Evolutionary conservation across 1,140 invertebrate species (phyloP).

Genomic region (Chironomus tepperi): DNA sequence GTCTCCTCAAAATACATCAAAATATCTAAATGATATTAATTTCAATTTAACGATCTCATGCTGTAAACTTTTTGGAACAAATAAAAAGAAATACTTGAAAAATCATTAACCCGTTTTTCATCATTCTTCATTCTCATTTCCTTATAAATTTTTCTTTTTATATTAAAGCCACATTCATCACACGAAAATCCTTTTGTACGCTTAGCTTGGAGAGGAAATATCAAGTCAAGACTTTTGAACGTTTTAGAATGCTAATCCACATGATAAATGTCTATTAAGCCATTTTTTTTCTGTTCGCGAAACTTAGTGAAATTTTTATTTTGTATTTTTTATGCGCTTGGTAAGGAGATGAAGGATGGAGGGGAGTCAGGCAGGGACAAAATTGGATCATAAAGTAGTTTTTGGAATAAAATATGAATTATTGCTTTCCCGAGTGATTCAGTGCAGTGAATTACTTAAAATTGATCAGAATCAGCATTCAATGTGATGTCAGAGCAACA

Average conservation of each 20-base stretch:
- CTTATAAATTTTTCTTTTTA: background rate
- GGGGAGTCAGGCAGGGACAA: no score
- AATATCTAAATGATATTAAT: no score
- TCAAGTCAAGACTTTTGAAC: background rate
- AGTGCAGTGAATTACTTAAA: no score
- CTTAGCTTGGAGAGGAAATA: background rate
- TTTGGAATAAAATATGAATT: no score
- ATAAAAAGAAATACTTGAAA: background rate
- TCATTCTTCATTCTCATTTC: background rate
- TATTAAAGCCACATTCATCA: conserved; percentile 1
- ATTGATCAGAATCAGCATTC: no score
- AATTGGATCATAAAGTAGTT: no score
- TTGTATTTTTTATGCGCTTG: background rate
- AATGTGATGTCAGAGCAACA: no score
- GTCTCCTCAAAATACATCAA: no score
- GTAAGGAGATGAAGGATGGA: no score
- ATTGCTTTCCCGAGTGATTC: no score
- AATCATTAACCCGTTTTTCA: background rate
- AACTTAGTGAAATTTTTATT: conserved; percentile 15
- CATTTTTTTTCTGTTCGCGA: background rate
- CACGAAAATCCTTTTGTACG: background rate
- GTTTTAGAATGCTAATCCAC: background rate
- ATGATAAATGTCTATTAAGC: conserved; percentile 23
- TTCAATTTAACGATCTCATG: no score
- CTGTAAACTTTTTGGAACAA: background rate